Base-by-base conservation (phyloP, 64 coral and sea anemone genomes). In the Platygyra sinensis region DNA sequence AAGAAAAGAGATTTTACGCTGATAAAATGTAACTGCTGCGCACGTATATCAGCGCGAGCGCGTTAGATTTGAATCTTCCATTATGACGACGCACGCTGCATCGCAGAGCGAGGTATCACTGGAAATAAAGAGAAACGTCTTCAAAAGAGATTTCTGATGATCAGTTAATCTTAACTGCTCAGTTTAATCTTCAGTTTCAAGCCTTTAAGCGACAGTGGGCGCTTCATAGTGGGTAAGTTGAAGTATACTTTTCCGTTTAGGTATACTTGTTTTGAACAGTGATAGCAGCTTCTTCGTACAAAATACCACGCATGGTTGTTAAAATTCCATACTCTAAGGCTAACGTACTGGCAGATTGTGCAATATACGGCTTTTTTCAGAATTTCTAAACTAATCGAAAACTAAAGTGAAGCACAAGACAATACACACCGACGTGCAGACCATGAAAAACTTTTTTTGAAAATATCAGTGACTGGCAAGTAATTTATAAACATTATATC, bases 11-110 rank as follows among this genome's bases (percentile, higher is more conserved):
- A 36, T 36, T 36, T 36, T 36, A 36, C 3, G 33, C 3, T 36
- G 33, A 36, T 36, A 36, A 36, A 36, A 46, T 46, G 42, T 46
- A 22, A n/a, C 1, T 33, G 5, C 20, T 39, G 60, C 80, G 61
- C 80, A 61, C 61, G 80, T 60, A 11, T 8, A 33, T 50, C 28
- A 3, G 60, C 60, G 61, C 61, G 60, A 29, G 61, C 30, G n/a
- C 0, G 4, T 46, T 5, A 18, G 33, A 83, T 83, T 83, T 83
- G 80, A 83, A 83, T 83, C 57, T 39, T 38, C 31, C 22, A 46
- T 65, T 67, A 83, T 83, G 80, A 67, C 80, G 61, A 83, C 80
- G 32, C 80, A 63, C 79, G 60, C 30, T 5, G 27, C 25, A 24
- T 8, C 8, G 18, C 1, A 27, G 65, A 27, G 2, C 6, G 8